Evolutionary conservation across 1,140 invertebrate genomes (phyloP), one percentile per base, ranked within the genome.

Genomic region (Drosophila lacertosa): DNA sequence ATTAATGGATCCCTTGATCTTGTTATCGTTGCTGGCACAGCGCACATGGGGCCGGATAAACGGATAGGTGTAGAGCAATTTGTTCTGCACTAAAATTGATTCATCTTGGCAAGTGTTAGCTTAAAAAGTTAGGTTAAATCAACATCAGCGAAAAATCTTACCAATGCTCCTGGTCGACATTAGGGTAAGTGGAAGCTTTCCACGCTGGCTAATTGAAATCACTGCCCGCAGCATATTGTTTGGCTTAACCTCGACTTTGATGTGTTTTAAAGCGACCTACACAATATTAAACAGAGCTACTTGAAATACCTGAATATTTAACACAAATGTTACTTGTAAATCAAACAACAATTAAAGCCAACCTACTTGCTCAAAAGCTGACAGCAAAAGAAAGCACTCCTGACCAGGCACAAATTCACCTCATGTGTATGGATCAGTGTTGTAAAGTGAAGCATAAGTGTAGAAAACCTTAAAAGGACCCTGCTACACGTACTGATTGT

Each of bases 151-250:
- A 15, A 3, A 4, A 5, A 63, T n/a, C 67, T 70, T 45, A 70
- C 67, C 55, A 16, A 60, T 16, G 15, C 5, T 15, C n/a, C 29
- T 51, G 3, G 50, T 2, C 11, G 58, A 18, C 2, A 42, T 11
- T 20, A 45, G 9, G 4, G 47, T 18, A 6, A 13, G 11, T 2
- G 62, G 15, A 6, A 66, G 4, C 10, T 45, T 66, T 24, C 37
- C 32, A 16, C 68, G 54, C n/a, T 48, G 45, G 39, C 18, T 33
- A 3, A 45, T 20, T 5, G 39, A 37, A 20, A 37, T 5, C 5
- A 58, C 16, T 18, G 47, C 54, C 5, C 68, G 63, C 18, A 71
- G 2, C 68, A 71, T 71, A 11, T 45, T 71, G 26, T n/a, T 35
- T 24, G 26, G 3, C 11, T 32, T 2, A 35, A 29, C 6, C 32